phyloP scores from a whole-genome alignment of 2,797 vertebrate species.

The Rhynchonycteris naso region DNA sequence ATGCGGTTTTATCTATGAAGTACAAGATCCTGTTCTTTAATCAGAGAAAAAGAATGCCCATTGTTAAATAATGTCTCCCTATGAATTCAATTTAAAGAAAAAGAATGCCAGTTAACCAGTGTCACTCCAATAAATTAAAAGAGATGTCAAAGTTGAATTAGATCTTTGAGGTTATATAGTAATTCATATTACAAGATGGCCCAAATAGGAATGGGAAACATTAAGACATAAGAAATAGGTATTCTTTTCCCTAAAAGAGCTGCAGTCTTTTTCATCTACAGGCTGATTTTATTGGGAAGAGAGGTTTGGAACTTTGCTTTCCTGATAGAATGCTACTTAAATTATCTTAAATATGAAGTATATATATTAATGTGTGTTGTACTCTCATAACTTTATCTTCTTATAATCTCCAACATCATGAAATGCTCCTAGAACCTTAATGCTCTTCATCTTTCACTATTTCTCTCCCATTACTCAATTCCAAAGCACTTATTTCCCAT shows the following conservation, averaged over 20 bases:
- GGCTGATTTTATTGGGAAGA: too few species aligned
- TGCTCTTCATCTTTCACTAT: not conserved
- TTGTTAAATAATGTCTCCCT: too few species aligned
- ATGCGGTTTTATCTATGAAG: not conserved
- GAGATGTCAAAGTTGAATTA: not conserved
- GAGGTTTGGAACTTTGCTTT: too few species aligned
- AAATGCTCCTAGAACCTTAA: conserved; percentile 19
- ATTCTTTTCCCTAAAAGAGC: too few species aligned
- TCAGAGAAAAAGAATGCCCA: not conserved
- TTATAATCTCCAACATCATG: not conserved
- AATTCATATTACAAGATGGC: conserved; percentile 6
- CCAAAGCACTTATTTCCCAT: not conserved
- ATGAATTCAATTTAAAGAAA: not conserved
- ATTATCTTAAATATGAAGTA: too few species aligned
- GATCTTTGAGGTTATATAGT: not conserved
- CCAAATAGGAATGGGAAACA: not conserved
- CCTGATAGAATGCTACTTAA: too few species aligned
- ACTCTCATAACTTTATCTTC: not conserved
- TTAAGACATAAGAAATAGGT: not conserved
- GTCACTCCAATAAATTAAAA: not conserved
- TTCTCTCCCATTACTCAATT: not conserved
- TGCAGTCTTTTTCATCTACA: too few species aligned
- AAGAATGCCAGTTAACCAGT: not conserved
- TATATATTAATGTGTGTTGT: not conserved
- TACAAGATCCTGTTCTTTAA: conserved; percentile 15